Base-by-base conservation (phyloP, 1,140 invertebrate genomes). In the Orussus abietinus region DNA sequence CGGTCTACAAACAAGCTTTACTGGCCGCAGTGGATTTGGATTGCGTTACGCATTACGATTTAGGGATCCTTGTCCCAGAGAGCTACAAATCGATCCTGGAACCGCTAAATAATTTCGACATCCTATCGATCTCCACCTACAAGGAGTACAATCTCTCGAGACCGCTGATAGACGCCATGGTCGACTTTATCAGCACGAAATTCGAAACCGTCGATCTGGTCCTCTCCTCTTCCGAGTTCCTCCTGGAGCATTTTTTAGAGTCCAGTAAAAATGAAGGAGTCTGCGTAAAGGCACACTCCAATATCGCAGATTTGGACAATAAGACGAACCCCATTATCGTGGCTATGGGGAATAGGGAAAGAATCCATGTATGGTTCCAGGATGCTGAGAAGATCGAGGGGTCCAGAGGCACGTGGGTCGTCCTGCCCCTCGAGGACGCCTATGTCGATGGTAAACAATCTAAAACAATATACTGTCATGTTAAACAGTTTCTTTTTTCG, bases 1-100 rank as follows among this genome's bases (percentile, higher is more conserved):
- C 46, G 4, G 60, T 64, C 32, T 67, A 64, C 42, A 69, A 64
- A 39, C 59, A 62, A 43, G 50, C 60, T 2, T 22, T 72, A 36
- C 47, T 54, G 38, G 31, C 51, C 11, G 48, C 53, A 2, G 49
- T 62, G 1, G 57, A 62, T 13, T 39, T 48, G n/a, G 63, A 64
- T n/a, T 72, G 68, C 40, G 31, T 50, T 7, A 38, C 53, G 15
- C 45, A 63, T 34, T 62, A 65, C 35, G 65, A 69, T 5, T 43
- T 70, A 14, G 69, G 67, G 1, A 39, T 71, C 18, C 38, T 72
- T 3, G 56, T 55, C 10, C 57, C 66, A 0, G 38, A 51, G 3
- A 44, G 30, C 4, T 69, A 68, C 20, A 30, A 15, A 2, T 14
- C 47, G 17, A 44, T 60, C 11, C 38, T 70, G 3, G 46, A 61